Conservation (phyloP, 1,140 invertebrate species). For the Drosophila simulans region DNA sequence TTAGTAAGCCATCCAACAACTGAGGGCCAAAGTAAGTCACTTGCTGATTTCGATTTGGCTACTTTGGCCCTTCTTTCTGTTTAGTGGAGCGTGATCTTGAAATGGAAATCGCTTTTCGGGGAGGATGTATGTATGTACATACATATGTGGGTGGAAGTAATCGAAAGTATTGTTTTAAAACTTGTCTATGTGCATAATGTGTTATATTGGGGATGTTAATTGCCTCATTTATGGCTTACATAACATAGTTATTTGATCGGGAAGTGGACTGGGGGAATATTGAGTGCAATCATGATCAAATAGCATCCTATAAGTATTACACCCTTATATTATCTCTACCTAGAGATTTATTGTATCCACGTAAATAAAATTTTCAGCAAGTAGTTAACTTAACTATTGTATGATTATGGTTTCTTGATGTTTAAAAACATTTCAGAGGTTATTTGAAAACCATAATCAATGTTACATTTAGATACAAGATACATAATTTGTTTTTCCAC, state of each 20-base stretch:
- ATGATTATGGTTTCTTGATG: no score
- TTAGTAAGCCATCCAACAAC: constrained; percentile 54
- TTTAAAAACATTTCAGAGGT: no score
- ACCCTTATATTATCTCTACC: no score
- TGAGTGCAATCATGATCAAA: not conserved
- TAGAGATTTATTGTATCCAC: no score
- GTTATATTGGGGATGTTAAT: not conserved
- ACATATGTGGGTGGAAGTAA: not conserved
- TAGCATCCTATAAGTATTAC: not conserved
- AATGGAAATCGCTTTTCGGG: constrained; percentile 31
- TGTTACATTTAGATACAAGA: no score
- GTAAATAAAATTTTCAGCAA: no score
- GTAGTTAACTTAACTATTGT: no score
- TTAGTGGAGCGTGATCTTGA: constrained; percentile 51
- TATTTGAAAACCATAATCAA: no score
- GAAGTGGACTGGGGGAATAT: not conserved
- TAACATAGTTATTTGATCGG: not conserved
- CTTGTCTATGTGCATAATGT: not conserved
- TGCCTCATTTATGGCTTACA: not conserved
- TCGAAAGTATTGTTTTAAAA: constrained; percentile 15
- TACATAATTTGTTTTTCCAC: no score
- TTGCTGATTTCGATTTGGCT: constrained; percentile 39
- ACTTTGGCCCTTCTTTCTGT: constrained; percentile 37
- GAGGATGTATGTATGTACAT: not conserved
- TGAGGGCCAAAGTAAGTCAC: constrained; percentile 44